These are phyloP conservation scores for Drosophila atroscutellata DNA, from an alignment of 2,888 invertebrate species.

Conservation along the genomic window DNA sequence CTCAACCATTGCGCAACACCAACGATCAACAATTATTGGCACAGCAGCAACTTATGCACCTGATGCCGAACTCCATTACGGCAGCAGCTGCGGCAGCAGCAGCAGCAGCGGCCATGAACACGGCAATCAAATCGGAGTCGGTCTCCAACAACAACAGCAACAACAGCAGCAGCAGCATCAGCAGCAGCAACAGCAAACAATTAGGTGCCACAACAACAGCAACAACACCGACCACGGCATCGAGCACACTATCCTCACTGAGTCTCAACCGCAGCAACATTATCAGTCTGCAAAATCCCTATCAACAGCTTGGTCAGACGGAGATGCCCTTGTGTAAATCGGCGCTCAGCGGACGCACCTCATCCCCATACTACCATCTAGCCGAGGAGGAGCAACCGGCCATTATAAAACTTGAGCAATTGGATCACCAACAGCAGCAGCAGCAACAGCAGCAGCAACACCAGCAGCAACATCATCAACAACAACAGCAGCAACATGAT, in stretches of 20 bases:
- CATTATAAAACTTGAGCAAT: constrained; percentile 70
- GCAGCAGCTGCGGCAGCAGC: constrained; percentile 60
- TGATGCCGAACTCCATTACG: constrained; percentile 74
- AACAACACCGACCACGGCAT: constrained; percentile 76
- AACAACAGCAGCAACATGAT: constrained; percentile 69
- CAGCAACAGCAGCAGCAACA: constrained; percentile 67
- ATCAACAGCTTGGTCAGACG: constrained; percentile 68
- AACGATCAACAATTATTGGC: constrained; percentile 69
- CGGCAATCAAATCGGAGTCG: constrained; percentile 67
- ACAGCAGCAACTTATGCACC: constrained; percentile 71
- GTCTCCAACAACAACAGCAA: constrained; percentile 52
- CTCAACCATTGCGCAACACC: constrained; percentile 72
- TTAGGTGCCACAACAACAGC: constrained; percentile 53
- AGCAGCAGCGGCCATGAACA: constrained; percentile 51
- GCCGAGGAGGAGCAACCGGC: constrained; percentile 48
- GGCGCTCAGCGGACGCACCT: constrained; percentile 42
- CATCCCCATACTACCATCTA: constrained; percentile 62
- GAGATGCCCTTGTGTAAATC: constrained; percentile 66
- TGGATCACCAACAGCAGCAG: constrained; percentile 63
- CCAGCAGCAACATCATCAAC: constrained; percentile 67
- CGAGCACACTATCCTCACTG: constrained; percentile 72
- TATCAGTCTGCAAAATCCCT: constrained; percentile 70
- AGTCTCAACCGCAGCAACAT: constrained; percentile 69
- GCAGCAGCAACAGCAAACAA: constrained; percentile 47
- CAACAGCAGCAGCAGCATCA: constrained; percentile 51